Base-by-base conservation (phyloP, 2,797 vertebrate species). In the Anas bernieri region DNA sequence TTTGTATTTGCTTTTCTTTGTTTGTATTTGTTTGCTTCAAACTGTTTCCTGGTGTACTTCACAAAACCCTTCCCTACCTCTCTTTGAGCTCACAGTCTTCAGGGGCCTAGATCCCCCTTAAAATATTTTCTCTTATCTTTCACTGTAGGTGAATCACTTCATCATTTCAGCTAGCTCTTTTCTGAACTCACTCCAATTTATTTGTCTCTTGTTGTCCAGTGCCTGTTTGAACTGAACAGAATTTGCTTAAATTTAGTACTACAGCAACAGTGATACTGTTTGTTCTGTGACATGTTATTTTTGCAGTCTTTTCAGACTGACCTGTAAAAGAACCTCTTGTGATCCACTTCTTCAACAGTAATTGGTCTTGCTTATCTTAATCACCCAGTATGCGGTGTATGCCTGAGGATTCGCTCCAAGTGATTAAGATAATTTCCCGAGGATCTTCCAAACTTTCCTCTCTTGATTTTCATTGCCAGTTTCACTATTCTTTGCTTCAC, bases 391-490 rank as follows among this genome's bases (percentile, higher is more conserved):
- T 7, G 16, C 14, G 39, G 17, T 33, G 3, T 52, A 41, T 58
- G 73, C 55, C 35, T 63, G n/a, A 86, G 46, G 86, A 77, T 90
- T 82, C 70, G 39, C 55, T 94, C 62, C 54, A 69, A 91, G 28
- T 78, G 37, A 90, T 68, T 88, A 93, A 86, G 50, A 86, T 35
- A 8, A 89, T 89, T 91, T 92, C 54, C 72, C 35, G 68, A 85
- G 22, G 31, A 73, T 88, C 26, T 50, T 56, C 37, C 68, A 68
- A 68, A 68, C 58, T 58, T 72, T 87, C 26, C 28, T 92, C 28
- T 92, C 80, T 85, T 83, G 68, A 64, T 96, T 89, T 89, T 82
- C 28, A 74, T 45, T 22, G 43, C 33, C 13, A 56, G 94, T 94
- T 94, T 79, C 15, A 31, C 15, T 56, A 41, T 70, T 90, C 17